phyloP scores from a whole-genome alignment of 1,140 invertebrate species.

The Varroa destructor region DNA sequence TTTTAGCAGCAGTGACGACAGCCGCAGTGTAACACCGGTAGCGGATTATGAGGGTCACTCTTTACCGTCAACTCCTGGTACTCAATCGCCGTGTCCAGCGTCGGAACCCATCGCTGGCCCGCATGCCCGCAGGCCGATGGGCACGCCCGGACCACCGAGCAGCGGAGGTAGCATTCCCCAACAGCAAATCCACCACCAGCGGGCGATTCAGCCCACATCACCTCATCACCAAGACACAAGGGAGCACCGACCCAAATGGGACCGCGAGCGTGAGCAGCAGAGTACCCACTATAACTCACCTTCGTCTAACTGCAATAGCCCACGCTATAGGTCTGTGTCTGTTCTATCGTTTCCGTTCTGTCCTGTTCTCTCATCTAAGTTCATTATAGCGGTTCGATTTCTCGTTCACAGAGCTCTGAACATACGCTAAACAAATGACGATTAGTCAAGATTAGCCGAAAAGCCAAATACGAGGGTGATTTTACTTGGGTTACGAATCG shows the following conservation, averaged over 20 bases:
- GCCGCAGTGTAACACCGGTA: slow-evolving; percentile 17
- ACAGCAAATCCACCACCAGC: slow-evolving; percentile 11
- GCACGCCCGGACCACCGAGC: neutral
- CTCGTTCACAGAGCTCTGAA: too few relatives aligned
- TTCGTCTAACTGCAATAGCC: slow-evolving; percentile 26
- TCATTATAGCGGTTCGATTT: too few relatives aligned
- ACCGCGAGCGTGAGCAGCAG: neutral
- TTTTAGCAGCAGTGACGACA: slow-evolving; percentile 19
- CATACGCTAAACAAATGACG: too few relatives aligned
- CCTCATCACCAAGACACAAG: too few relatives aligned
- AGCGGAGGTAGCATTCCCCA: neutral
- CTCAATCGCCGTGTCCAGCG: slow-evolving; percentile 24
- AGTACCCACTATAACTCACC: slow-evolving; percentile 18
- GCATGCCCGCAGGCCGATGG: slow-evolving; percentile 17
- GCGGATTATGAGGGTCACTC: slow-evolving; percentile 23
- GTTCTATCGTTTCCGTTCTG: neutral
- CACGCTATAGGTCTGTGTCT: slow-evolving; percentile 22
- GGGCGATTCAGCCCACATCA: neutral
- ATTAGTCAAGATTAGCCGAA: too few relatives aligned
- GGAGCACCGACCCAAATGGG: too few relatives aligned
- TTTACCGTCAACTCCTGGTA: slow-evolving; percentile 14
- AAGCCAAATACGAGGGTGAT: too few relatives aligned
- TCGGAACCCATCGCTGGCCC: slow-evolving; percentile 22
- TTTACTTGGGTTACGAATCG: too few relatives aligned
- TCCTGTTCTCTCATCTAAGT: too few relatives aligned